Evolutionary conservation across 2,113 vertebrate genomes (phyloP).

Genomic region (Hyla sarda): DNA sequence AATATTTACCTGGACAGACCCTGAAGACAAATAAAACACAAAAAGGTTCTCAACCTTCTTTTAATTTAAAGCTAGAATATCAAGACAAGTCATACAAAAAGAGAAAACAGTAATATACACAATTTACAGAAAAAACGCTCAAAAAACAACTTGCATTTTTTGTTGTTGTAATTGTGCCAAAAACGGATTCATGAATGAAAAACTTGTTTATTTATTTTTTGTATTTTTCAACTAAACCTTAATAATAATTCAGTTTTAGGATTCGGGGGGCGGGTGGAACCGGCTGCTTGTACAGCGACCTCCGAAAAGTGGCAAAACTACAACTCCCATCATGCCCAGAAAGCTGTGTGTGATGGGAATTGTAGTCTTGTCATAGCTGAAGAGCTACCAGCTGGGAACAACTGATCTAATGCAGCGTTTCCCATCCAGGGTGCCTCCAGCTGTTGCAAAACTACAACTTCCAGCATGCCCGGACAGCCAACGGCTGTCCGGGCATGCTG

Average conservation of each 20-base stretch:
- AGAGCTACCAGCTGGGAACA: too few relatives aligned
- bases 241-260: neutral
- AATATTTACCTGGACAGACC: too few relatives aligned
- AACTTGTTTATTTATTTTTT: neutral
- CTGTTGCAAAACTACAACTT: too few relatives aligned
- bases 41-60: conserved; percentile 1
- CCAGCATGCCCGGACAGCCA: too few relatives aligned
- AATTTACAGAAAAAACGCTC: conserved; percentile 25
- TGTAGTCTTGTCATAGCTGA: too few relatives aligned
- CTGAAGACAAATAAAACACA: neutral
- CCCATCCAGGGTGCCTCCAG: too few relatives aligned
- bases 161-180: conserved; percentile 23
- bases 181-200: neutral
- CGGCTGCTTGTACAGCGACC: neutral
- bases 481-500: too few relatives aligned
- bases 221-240: too few relatives aligned
- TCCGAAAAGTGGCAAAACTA: neutral
- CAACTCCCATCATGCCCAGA: too few relatives aligned
- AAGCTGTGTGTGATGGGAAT: too few relatives aligned
- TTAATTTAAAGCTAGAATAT: conserved; percentile 52
- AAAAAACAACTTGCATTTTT: neutral
- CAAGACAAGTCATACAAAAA: conserved; percentile 45
- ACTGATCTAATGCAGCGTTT: too few relatives aligned
- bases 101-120: conserved; percentile 48
- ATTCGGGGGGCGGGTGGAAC: too few relatives aligned